Base-by-base conservation (phyloP, 2,797 vertebrate species). In the Lutjanus campechanus region DNA sequence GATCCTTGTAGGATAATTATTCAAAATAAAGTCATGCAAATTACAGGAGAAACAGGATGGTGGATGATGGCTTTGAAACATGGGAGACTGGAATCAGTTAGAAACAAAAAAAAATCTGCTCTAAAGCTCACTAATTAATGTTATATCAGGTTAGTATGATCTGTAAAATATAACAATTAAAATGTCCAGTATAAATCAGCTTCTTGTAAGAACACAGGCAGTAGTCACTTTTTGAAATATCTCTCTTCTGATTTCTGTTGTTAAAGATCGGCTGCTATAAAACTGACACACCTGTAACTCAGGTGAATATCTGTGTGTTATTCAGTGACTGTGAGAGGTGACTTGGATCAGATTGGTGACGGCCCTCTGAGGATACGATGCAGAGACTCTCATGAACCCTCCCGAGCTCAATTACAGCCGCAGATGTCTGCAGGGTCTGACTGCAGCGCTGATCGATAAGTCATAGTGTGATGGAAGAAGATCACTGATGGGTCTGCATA, bases 371-470 rank as follows among this genome's bases (percentile, higher is more conserved):
- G 66, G 61, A 56, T 10, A 7, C 7, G 19, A 15, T 5, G 43
- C 75, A 49, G 53, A 73, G n/a, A 47, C 51, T 11, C 73, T 47
- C 68, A 43, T 51, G 43, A 68, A 76, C 71, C 69, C 66, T 69
- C 44, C 56, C 4, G 59, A 77, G 72, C 56, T 76, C 41, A 67
- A 74, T 88, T 79, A 76, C 68, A 46, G 55, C 44, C 7, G 11
- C 40, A 81, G 69, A 76, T 64, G 59, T 68, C 75, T 73, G 56
- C 55, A 3, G 69, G 70, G 75, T 65, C 50, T 40, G 11, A 56
- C 69, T 17, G 50, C 50, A 50, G 64, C 17, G 5, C 67, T 55
- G 82, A 77, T 88, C 81, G 49, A 90, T 85, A 78, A 65, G 77
- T 89, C 81, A 68, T 25, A 69, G 51, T 19, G 69, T 72, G 73